Evolutionary conservation across 2,888 invertebrate species (phyloP).

Genomic region (Hypsopygia costalis): DNA sequence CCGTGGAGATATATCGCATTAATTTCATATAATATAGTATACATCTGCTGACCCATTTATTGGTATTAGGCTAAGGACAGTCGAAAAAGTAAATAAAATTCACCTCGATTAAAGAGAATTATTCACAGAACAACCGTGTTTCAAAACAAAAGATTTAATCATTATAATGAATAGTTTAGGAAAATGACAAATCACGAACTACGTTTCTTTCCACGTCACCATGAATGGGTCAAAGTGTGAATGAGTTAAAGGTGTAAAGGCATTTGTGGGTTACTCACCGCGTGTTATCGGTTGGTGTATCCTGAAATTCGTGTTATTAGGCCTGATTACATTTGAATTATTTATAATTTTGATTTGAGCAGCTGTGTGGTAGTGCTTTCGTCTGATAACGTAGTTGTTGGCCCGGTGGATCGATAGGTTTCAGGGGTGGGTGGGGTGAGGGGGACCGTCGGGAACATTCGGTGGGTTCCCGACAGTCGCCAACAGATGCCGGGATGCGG

Average conservation of each 20-base stretch:
- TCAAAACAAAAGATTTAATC: constrained; percentile 15
- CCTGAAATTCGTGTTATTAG: constrained; percentile 36
- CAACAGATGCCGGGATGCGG: constrained; percentile 58
- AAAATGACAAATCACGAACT: constrained; percentile 35
- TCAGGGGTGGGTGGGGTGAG: constrained; percentile 29
- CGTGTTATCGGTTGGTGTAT: constrained; percentile 6
- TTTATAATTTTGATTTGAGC: constrained; percentile 43
- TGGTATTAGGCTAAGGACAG: not conserved
- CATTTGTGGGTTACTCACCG: constrained; percentile 45
- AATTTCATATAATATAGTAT: not conserved
- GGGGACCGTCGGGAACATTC: constrained; percentile 31
- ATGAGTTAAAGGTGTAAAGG: constrained; percentile 27
- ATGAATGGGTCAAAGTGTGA: constrained; percentile 43
- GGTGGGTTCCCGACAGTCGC: constrained; percentile 37
- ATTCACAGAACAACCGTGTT: not conserved
- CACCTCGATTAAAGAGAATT: not conserved
- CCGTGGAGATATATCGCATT: not conserved
- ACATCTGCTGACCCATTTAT: not conserved
- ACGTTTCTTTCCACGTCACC: constrained; percentile 48
- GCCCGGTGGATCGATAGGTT: constrained; percentile 64
- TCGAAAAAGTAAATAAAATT: not conserved
- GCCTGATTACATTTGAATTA: constrained; percentile 41
- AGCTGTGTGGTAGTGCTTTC: constrained; percentile 48
- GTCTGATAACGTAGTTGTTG: constrained; percentile 61
- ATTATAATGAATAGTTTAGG: constrained; percentile 8